Evolutionary conservation across 53 echinoderm and acorn worm species (phyloP), one percentile per base, ranked within the genome.

Genomic region (Hippasteria phrygiana): DNA sequence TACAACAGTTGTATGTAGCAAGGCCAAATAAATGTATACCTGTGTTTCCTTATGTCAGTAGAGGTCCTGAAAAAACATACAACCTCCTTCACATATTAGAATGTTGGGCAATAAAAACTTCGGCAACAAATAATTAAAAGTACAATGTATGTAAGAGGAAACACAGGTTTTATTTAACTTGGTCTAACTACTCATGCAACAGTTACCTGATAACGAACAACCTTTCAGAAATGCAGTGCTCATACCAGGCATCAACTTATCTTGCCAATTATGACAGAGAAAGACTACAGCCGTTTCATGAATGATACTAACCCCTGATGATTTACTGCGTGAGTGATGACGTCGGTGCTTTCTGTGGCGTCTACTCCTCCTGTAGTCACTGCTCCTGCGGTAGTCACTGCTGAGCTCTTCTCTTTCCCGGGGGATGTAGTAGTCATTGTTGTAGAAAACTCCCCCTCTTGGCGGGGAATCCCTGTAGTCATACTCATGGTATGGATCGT

Each of bases 251-350:
- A 81, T 29, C 24, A 24, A 26, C n/a, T 64, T 26, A 62, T 63
- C 81, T 81, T 39, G 28, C 2, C 28, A 81, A 62, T 31, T 41
- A 72, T 81, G 43, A 29, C 9, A 38, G 46, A 59, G 43, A 24
- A 18, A 81, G 13, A 12, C 81, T 81, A 65, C 81, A 13, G 65
- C 81, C 65, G 64, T 81, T 81, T 81, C 41, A 31, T 46, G 47
- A 41, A 32, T 75, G 48, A 83, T 85, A 85, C 85, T 85, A 35
- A 88, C 88, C 88, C 88, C 88, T 75, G 88, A 76, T 55, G 88
- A 88, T 50, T 85, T 85, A 32, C 85, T 85, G 36, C 29, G 69
- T 4, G 85, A 55, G 38, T 85, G 85, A 11, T 71, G 85, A 64
- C 64, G 76, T 22, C 77, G 66, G 36, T 78, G 91, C 47, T 88